These are phyloP conservation scores for Cyprinus carpio DNA, from an alignment of 2,113 vertebrate species.

Conservation along the genomic window DNA sequence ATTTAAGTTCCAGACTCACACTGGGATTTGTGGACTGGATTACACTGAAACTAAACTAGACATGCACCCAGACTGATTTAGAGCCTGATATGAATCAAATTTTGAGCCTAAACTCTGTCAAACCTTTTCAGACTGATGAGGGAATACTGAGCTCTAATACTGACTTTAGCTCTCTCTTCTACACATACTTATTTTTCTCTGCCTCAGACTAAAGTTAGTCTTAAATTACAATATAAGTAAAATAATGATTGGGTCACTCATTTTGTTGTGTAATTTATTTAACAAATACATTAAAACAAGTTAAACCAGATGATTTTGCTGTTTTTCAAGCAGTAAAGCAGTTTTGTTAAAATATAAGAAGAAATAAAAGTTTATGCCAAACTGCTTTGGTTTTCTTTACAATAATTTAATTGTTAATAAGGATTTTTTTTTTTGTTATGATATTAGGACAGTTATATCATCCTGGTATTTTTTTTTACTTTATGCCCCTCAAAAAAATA, in stretches of 20 bases:
- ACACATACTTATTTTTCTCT: background rate
- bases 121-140: background rate
- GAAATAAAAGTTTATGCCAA: background rate
- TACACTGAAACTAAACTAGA: conserved; percentile 7
- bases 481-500: too few species aligned
- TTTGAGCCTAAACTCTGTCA: background rate
- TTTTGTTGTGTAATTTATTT: too few species aligned
- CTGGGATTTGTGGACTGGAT: conserved; percentile 17
- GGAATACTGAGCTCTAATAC: background rate
- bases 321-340: background rate
- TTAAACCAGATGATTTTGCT: background rate
- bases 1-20: background rate
- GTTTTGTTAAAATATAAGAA: background rate
- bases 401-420: background rate
- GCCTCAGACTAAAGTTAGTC: background rate
- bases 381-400: background rate
- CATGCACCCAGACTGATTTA: conserved; percentile 9
- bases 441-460: too few species aligned
- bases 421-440: too few species aligned
- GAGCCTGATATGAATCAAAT: conserved; percentile 17
- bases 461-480: too few species aligned
- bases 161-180: background rate
- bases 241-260: too few species aligned
- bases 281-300: too few species aligned
- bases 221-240: too few species aligned